Evolutionary conservation across 1,140 invertebrate genomes (phyloP).

Genomic region (Globodera rostochiensis): DNA sequence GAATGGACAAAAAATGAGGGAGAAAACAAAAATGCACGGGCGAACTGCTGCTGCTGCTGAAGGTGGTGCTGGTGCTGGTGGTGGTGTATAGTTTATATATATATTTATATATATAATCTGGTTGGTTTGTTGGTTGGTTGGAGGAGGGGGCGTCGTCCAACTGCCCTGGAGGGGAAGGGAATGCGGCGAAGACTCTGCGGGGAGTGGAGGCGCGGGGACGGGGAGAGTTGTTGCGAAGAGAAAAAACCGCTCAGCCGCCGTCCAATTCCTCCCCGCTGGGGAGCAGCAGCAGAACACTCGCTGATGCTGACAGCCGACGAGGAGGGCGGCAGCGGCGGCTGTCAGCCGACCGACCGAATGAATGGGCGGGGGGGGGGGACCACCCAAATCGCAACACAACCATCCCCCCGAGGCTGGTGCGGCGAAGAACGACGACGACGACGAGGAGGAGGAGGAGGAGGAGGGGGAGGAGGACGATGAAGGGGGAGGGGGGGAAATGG

Average conservation of each 20-base stretch:
- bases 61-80: too few relatives aligned
- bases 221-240: conserved; percentile 1
- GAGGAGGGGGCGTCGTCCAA: not conserved
- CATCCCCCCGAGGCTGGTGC: not conserved
- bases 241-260: not conserved
- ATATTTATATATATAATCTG: not conserved
- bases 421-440: not conserved
- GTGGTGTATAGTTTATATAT: not conserved
- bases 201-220: not conserved
- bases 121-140: not conserved
- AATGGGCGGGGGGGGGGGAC: not conserved
- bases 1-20: not conserved
- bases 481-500: too few relatives aligned
- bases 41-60: not conserved
- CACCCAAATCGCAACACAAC: conserved; percentile 2
- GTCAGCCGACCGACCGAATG: not conserved
- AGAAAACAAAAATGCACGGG: not conserved
- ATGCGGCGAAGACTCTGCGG: not conserved
- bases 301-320: not conserved
- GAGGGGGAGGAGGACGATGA: not conserved
- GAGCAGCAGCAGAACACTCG: not conserved
- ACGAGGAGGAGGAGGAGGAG: not conserved
- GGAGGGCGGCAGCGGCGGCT: not conserved
- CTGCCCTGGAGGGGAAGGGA: not conserved
- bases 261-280: too few relatives aligned